Base-by-base conservation (phyloP, 2,888 invertebrate species). In the Prenolepis imparis region DNA sequence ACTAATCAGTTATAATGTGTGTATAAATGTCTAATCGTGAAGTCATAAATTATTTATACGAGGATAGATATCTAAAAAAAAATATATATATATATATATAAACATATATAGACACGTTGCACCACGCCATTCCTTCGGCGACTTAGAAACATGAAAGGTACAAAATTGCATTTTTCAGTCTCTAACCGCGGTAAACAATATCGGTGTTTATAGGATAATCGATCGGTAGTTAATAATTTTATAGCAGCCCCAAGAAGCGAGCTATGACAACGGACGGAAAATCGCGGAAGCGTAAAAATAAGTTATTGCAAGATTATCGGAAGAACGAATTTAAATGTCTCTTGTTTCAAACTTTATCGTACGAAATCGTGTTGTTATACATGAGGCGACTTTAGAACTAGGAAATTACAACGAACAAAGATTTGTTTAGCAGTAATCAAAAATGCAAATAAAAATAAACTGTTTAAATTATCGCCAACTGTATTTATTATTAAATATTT, bases 161-260 rank as follows among this genome's bases (percentile, higher is more conserved):
- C 32, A 32, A 39, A 32, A 44, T n/a, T 68, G 41, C 57, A 82
- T 86, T 73, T 81, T 85, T 85, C 75, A 82, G 59, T 75, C 28
- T 72, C 39, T 75, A 72, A 41, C 75, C 57, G 18, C 59, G n/a
- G 21, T 59, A 52, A 78, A 63, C 77, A 73, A 59, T 57, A 80
- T 80, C 72, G 67, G 64, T 48, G 82, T 86, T 85, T 82, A 48
- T 85, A 82, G 67, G 67, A 82, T 86, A 84, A 84, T 84, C 84
- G 55, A 59, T 67, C 72, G 39, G 48, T 84, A 70, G 70, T 55
- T 61, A 63, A 67, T 64, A 70, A 24, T 70, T 80, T 70, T 61
- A 70, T 28, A 67, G 44, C 4, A 2, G 3, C 12, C 18, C 1
- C 48, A 18, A 67, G 55, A 57, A 61, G 5, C 57, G 57, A 68